phyloP scores from a whole-genome alignment of 2,113 vertebrate species.

The Syrmaticus mikado region DNA sequence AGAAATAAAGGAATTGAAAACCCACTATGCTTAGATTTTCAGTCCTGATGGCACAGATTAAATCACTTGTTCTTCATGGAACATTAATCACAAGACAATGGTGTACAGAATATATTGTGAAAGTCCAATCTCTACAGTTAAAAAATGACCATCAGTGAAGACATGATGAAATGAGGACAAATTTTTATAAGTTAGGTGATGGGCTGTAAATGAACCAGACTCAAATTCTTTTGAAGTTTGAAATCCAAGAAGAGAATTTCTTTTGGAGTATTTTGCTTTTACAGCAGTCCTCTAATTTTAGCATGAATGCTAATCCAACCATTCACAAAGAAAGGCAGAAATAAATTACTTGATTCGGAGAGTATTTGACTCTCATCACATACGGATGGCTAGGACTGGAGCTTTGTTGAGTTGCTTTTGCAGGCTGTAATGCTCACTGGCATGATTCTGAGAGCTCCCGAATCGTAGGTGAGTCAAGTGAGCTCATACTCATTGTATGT shows the following conservation, averaged over 20 bases:
- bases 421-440: neutral
- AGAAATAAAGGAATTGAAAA: neutral
- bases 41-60: neutral
- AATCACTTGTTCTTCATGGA: neutral
- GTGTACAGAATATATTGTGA: neutral
- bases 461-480: neutral
- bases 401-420: neutral
- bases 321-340: neutral
- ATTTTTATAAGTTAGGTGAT: neutral
- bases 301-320: neutral
- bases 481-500: neutral
- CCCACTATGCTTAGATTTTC: neutral
- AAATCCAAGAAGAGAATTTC: neutral
- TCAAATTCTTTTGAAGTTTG: neutral
- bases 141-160: neutral
- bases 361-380: neutral
- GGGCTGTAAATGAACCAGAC: neutral
- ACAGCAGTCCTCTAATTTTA: neutral
- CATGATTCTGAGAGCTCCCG: fast-evolving
- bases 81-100: neutral
- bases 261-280: neutral
- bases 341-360: neutral
- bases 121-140: neutral
- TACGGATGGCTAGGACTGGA: neutral
- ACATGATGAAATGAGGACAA: neutral